Conservation (phyloP, 2,113 vertebrate genomes). For the Albula glossodonta region DNA sequence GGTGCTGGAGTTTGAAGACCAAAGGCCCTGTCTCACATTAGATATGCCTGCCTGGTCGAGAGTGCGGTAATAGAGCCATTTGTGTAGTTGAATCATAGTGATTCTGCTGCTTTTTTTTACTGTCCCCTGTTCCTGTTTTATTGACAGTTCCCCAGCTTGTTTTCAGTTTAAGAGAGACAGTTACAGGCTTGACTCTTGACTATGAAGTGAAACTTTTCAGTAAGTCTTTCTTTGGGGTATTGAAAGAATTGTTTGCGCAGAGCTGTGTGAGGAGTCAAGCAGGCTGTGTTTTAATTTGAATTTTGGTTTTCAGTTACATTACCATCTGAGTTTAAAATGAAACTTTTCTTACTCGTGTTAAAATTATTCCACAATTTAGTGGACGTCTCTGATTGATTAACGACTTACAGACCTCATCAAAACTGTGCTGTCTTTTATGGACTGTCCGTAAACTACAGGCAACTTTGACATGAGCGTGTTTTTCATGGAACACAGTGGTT, state of each 20-base stretch:
- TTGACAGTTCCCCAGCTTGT: not conserved
- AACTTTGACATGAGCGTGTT: too few species aligned
- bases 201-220: not conserved
- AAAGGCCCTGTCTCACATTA: not conserved
- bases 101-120: not conserved
- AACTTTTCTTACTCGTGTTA: too few species aligned
- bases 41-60: not conserved
- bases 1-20: not conserved
- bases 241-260: not conserved
- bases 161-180: not conserved
- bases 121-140: not conserved
- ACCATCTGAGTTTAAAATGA: too few species aligned
- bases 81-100: not conserved
- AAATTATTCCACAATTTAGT: too few species aligned
- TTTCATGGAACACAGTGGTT: too few species aligned
- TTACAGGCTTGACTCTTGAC: not conserved
- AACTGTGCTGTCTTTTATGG: too few species aligned
- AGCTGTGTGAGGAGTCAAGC: too few species aligned
- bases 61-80: not conserved
- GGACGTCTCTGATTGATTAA: too few species aligned
- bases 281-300: too few species aligned
- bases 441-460: too few species aligned
- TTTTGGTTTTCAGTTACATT: too few species aligned
- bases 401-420: too few species aligned
- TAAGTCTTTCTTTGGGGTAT: not conserved